Conservation (phyloP, 2,797 vertebrate species). For the Phataginus tetradactyla region DNA sequence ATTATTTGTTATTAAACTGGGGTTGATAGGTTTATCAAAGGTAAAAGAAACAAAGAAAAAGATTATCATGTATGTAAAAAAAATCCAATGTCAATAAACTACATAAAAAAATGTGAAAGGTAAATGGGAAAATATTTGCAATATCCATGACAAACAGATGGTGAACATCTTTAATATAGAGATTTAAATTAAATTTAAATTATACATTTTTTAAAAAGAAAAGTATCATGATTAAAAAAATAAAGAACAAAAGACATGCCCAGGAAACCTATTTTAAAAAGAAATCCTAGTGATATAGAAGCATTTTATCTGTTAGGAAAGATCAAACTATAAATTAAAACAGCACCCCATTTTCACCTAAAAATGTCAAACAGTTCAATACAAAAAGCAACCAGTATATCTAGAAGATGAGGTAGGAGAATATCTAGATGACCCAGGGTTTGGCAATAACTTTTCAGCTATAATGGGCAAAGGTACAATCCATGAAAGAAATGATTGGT, state of each 20-base stretch:
- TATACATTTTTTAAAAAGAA: background rate
- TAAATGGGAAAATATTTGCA: background rate
- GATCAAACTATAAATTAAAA: background rate
- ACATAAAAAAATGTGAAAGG: background rate
- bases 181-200: background rate
- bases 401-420: background rate
- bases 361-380: background rate
- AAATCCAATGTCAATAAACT: background rate
- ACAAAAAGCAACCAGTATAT: background rate
- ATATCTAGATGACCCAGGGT: background rate
- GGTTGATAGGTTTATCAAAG: background rate
- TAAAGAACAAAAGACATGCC: background rate
- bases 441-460: background rate
- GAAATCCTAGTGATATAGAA: background rate
- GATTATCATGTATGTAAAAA: background rate
- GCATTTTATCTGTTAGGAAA: background rate
- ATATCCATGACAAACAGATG: background rate
- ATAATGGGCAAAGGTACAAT: background rate
- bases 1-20: background rate
- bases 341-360: background rate
- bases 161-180: background rate
- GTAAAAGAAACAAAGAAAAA: background rate
- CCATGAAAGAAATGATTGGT: background rate
- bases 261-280: background rate
- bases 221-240: background rate